Evolutionary conservation across 2,888 invertebrate genomes (phyloP).

Genomic region (Heteromyza rotundicornis): DNA sequence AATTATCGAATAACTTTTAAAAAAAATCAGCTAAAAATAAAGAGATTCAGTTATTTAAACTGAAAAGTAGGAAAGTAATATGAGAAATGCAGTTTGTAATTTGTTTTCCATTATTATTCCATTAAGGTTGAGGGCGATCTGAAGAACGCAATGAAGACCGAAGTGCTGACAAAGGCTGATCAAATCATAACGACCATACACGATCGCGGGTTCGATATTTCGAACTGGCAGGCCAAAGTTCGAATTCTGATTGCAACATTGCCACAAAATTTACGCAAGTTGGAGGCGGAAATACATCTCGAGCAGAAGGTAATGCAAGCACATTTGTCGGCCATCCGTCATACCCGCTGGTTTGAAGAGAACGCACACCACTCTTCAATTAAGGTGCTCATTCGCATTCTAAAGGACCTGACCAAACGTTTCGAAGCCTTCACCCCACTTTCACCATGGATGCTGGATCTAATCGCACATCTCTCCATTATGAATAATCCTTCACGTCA

Average conservation of each 20-base stretch:
- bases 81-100: too few relatives aligned
- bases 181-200: constrained; percentile 64
- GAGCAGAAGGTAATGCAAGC: constrained; percentile 81
- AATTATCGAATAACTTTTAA: too few relatives aligned
- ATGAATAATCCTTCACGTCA: constrained; percentile 95
- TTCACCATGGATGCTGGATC: constrained; percentile 96
- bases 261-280: constrained; percentile 89
- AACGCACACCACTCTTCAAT: constrained; percentile 97
- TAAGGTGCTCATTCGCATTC: constrained; percentile 89
- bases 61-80: too few relatives aligned
- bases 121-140: constrained; percentile 83
- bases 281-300: constrained; percentile 85
- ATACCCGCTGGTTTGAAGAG: constrained; percentile 98
- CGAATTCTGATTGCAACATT: constrained; percentile 92
- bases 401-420: constrained; percentile 89
- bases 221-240: constrained; percentile 83
- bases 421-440: constrained; percentile 90
- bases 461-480: constrained; percentile 93
- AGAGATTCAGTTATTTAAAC: too few relatives aligned
- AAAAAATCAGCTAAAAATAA: too few relatives aligned
- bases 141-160: constrained; percentile 73
- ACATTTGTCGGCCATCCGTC: constrained; percentile 92
- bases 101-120: too few relatives aligned
- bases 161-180: constrained; percentile 69
- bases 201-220: constrained; percentile 88